Evolutionary conservation across 1,140 invertebrate species (phyloP).

Genomic region (Zaprionus kolodkinae): DNA sequence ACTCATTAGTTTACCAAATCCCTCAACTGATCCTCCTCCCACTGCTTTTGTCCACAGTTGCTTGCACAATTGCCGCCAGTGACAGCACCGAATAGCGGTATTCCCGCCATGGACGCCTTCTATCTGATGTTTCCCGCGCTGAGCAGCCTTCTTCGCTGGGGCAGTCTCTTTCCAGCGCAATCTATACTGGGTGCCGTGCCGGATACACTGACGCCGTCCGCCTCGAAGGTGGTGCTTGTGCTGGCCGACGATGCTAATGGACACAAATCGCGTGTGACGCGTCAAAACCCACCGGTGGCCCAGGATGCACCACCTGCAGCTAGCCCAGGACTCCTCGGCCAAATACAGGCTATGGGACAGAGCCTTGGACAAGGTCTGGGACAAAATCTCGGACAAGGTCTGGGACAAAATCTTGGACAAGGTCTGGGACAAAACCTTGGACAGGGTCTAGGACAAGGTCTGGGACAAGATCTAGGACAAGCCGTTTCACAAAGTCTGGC

Average conservation of each 20-base stretch:
- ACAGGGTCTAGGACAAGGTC: not conserved
- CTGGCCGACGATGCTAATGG: conserved; percentile 65
- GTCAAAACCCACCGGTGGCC: conserved; percentile 37
- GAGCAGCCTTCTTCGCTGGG: conserved; percentile 63
- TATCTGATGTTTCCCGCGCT: conserved; percentile 65
- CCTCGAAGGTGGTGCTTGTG: conserved; percentile 77
- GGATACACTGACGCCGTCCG: conserved; percentile 36
- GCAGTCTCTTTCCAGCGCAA: conserved; percentile 62
- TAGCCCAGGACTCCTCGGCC: not conserved
- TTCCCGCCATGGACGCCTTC: conserved; percentile 56
- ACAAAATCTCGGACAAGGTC: not conserved
- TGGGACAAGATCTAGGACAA: not conserved
- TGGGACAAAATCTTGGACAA: not conserved
- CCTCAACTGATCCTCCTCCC: not conserved
- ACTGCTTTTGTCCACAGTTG: conserved; percentile 40
- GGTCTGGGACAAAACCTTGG: not conserved
- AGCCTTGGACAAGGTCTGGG: not conserved
- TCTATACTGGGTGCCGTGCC: conserved; percentile 54
- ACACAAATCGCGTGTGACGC: conserved; percentile 58
- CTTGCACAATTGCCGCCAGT: conserved; percentile 56
- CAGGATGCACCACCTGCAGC: not conserved
- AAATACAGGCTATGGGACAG: not conserved
- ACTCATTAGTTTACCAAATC: too few relatives aligned
- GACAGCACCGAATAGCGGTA: conserved; percentile 19
- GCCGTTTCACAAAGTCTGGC: not conserved